Evolutionary conservation across 2,888 invertebrate species (phyloP).

Genomic region (Drosophila austrosaltans): DNA sequence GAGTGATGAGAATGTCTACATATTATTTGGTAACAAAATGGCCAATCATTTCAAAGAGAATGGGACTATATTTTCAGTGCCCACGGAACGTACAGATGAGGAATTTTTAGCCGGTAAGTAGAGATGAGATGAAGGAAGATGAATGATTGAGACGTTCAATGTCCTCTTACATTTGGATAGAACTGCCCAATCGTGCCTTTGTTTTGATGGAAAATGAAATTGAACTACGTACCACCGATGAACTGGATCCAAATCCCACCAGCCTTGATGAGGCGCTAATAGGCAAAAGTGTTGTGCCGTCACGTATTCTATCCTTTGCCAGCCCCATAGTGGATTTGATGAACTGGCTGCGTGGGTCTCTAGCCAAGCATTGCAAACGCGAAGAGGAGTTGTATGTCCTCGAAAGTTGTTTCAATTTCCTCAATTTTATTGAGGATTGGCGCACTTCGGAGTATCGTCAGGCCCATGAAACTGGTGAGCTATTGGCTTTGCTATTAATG

Average conservation of each 20-base stretch:
- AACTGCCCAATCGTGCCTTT: constrained; percentile 81
- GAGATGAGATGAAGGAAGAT: background rate
- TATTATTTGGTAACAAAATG: constrained; percentile 81
- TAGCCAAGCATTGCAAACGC: constrained; percentile 79
- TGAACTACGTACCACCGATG: constrained; percentile 71
- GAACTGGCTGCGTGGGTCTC: constrained; percentile 81
- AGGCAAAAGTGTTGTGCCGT: constrained; percentile 80
- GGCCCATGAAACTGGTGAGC: constrained; percentile 62
- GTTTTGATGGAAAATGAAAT: constrained; percentile 82
- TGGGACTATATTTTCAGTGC: constrained; percentile 82
- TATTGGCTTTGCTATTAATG: constrained; percentile 78
- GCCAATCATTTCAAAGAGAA: constrained; percentile 81
- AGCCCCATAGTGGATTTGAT: constrained; percentile 79
- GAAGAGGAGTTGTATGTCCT: constrained; percentile 73
- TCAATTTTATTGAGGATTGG: constrained; percentile 82
- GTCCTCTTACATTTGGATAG: constrained; percentile 55
- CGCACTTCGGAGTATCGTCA: constrained; percentile 69
- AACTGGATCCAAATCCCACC: constrained; percentile 75
- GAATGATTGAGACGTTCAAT: background rate
- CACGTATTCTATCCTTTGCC: constrained; percentile 79
- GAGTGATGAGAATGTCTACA: constrained; percentile 81
- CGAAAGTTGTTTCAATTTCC: constrained; percentile 79
- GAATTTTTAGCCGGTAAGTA: constrained; percentile 77
- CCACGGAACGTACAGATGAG: constrained; percentile 78
- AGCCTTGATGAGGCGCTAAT: constrained; percentile 76